These are phyloP conservation scores for Torymus tubicola DNA, from an alignment of 2,888 invertebrate species.

Conservation along the genomic window DNA sequence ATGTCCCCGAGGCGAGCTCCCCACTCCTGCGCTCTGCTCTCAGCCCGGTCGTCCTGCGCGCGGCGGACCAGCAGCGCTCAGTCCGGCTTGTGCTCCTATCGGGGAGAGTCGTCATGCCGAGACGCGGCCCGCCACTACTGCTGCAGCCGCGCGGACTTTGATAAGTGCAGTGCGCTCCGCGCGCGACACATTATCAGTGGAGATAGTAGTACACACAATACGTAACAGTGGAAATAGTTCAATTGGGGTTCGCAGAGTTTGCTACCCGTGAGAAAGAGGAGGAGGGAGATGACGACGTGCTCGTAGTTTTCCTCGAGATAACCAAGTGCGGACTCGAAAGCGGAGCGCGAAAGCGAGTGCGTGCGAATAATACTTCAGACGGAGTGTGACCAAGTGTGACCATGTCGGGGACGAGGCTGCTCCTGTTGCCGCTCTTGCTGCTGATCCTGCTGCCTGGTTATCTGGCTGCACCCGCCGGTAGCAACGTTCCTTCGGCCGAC, in stretches of 20 bases:
- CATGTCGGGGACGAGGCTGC: too few species aligned
- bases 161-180: too few species aligned
- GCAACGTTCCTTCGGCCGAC: conserved; percentile 67
- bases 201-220: too few species aligned
- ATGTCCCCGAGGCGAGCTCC: neutral
- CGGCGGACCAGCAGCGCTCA: conserved; percentile 47
- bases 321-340: too few species aligned
- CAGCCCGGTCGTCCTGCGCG: neutral
- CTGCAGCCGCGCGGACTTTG: too few species aligned
- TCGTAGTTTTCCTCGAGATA: conserved; percentile 1
- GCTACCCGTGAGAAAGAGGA: too few species aligned
- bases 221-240: too few species aligned
- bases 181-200: too few species aligned
- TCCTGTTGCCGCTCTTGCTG: neutral
- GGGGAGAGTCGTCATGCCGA: conserved; percentile 62
- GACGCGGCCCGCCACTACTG: conserved; percentile 21
- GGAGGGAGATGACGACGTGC: conserved; percentile 16
- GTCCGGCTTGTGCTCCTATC: conserved; percentile 64
- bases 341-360: conserved; percentile 4
- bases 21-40: neutral
- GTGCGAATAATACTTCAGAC: too few species aligned
- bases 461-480: conserved; percentile 63
- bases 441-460: conserved; percentile 54
- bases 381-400: too few species aligned
- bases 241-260: too few species aligned